phyloP scores from a whole-genome alignment of 2,888 invertebrate genomes.

The Eupithecia subfuscata region DNA sequence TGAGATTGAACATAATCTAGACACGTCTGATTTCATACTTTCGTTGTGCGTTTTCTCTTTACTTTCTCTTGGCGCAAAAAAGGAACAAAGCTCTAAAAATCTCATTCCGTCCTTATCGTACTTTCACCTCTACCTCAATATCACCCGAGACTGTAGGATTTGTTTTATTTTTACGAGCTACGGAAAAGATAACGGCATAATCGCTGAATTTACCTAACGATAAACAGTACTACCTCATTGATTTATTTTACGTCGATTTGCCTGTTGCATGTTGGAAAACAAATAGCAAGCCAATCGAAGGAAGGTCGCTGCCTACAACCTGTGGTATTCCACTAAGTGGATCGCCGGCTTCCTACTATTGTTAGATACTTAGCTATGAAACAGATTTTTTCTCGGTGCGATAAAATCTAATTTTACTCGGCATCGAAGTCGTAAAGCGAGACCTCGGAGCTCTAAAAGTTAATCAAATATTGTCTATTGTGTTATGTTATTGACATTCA shows the following conservation, averaged over 20 bases:
- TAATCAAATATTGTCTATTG: constrained; percentile 58
- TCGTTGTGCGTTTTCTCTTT: constrained; percentile 42
- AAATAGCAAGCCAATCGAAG: constrained; percentile 42
- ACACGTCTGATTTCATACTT: constrained; percentile 35
- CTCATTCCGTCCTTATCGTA: constrained; percentile 47
- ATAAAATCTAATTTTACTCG: neutral
- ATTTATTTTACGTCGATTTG: constrained; percentile 19
- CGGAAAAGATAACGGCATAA: constrained; percentile 18
- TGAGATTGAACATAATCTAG: constrained; percentile 11
- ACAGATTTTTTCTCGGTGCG: neutral
- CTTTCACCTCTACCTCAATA: constrained; percentile 53
- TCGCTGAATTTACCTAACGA: constrained; percentile 13
- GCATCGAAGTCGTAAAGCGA: constrained; percentile 39
- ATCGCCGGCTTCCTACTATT: constrained; percentile 35
- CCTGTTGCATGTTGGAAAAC: constrained; percentile 20
- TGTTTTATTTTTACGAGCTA: constrained; percentile 26
- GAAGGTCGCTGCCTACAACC: constrained; percentile 46
- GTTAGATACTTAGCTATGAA: neutral
- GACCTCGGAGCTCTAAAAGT: constrained; percentile 44
- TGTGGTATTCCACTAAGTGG: constrained; percentile 48
- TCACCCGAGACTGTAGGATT: constrained; percentile 39
- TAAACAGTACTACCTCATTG: constrained; percentile 20
- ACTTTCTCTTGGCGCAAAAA: constrained; percentile 51
- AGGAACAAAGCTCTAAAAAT: constrained; percentile 40
- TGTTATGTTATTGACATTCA: constrained; percentile 54